Base-by-base conservation (phyloP, 1,140 invertebrate species). In the Zaprionus ornatus region DNA sequence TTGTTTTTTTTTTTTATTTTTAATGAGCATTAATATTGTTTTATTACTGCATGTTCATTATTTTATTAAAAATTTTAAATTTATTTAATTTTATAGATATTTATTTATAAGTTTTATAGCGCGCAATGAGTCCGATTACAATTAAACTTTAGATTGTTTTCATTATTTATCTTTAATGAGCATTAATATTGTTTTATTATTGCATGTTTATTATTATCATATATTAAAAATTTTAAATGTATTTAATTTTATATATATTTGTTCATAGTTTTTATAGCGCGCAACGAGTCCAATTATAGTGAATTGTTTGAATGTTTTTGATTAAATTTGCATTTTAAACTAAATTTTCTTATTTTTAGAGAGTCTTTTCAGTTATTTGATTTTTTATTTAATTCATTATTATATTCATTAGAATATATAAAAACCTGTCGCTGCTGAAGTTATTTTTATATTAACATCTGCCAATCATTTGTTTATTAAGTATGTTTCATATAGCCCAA, bases 161-260 rank as follows among this genome's bases (percentile, higher is more conserved):
- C 13, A 4, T 68, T 57, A 72, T 72, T 55, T 67, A 42, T 68
- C 52, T 66, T 25, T 17, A 70, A 65, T 59, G 19, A 35, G 25
- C 65, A 62, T 45, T 71, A 17, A 71, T 71, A 75, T 64, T 29
- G 7, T 64, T 75, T 70, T 25, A 70, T 65, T n/a, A n/a, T 19
- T 12, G 15, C 35, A 35, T 27, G 52, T 59, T 59, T 72, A 59
- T 55, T 48, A 55, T n/a, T n/a, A n/a, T n/a, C n/a, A n/a, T n/a
- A n/a, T n/a, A 32, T 10, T 25, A 3, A 25, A 6, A 0, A 4
- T 25, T 25, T n/a, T n/a, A n/a, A n/a, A n/a, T n/a, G n/a, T n/a
- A 25, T 25, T 10, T 32, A 32, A n/a, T 37, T 10, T 21, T 29
- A 3, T 42, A 9, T 40, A n/a, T 40, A n/a, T 40, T 40, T 25